These are phyloP conservation scores for Drosophila anomalata DNA, from an alignment of 2,888 invertebrate genomes.

Conservation along the genomic window DNA sequence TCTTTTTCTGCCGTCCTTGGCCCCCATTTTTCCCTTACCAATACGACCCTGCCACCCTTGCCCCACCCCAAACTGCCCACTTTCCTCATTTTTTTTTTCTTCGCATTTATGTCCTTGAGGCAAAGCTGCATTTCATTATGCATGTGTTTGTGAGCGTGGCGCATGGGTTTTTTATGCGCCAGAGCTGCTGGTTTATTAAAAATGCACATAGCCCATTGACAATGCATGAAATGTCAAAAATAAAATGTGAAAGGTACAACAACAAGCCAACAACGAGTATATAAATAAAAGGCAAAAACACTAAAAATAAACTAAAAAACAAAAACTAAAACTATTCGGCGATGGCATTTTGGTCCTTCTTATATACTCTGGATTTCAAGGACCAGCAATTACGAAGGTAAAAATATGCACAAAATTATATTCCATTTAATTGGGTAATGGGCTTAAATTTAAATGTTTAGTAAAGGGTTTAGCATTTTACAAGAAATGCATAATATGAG, in stretches of 20 bases:
- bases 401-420: neutral
- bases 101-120: slow-evolving; percentile 31
- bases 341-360: neutral
- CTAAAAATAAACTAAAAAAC: slow-evolving; percentile 3
- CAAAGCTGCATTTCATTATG: slow-evolving; percentile 44
- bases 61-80: neutral
- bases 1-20: slow-evolving; percentile 47
- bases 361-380: neutral
- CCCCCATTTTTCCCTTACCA: slow-evolving; percentile 13
- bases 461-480: no score
- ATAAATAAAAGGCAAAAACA: neutral
- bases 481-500: no score
- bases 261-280: neutral
- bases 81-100: neutral
- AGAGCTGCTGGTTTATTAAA: slow-evolving; percentile 30
- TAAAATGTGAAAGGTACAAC: slow-evolving; percentile 3
- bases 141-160: slow-evolving; percentile 7
- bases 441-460: no score
- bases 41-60: neutral
- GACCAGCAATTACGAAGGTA: slow-evolving; percentile 2
- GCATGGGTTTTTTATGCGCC: slow-evolving; percentile 39
- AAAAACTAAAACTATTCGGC: slow-evolving; percentile 3
- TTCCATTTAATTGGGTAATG: slow-evolving; percentile 1
- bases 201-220: slow-evolving; percentile 38
- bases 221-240: slow-evolving; percentile 23